A percentile compares a stretch with the other conserved stretches of the same genome.
phyloP scores from a whole-genome alignment of 2,113 vertebrate genomes.

The Blennius ocellaris region DNA sequence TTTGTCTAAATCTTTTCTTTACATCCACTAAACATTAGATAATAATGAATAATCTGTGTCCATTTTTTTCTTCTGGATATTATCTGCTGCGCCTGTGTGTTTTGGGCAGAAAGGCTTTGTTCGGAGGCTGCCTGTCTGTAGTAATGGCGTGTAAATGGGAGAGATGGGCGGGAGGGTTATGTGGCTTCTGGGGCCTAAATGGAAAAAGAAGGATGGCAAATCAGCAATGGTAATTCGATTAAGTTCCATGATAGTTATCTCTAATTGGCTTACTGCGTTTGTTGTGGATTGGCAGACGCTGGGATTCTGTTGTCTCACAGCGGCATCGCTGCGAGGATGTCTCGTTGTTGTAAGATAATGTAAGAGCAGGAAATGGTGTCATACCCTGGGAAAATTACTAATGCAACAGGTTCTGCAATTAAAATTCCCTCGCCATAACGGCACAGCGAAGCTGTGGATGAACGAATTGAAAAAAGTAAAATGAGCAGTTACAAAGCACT shows the following conservation, averaged over 20 bases:
- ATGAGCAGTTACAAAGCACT: not conserved
- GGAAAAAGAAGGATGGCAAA: constrained; percentile 44
- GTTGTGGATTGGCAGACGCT: constrained; percentile 36
- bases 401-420: not conserved
- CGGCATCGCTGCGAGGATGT: constrained; percentile 1
- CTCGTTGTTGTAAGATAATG: not conserved
- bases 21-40: no score
- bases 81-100: no score
- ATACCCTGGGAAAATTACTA: not conserved
- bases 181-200: constrained; percentile 27
- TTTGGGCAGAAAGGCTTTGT: not conserved
- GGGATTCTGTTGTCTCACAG: constrained; percentile 41
- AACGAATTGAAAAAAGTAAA: not conserved
- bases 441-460: not conserved
- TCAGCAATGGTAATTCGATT: constrained; percentile 60
- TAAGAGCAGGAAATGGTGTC: not conserved
- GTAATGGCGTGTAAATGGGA: not conserved
- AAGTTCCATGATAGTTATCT: constrained; percentile 56
- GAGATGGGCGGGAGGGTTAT: not conserved
- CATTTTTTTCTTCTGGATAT: no score
- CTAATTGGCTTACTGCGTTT: constrained; percentile 62
- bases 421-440: not conserved
- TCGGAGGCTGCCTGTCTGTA: constrained; percentile 4
- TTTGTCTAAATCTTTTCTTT: no score
- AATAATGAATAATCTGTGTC: no score